Evolutionary conservation across 2,797 vertebrate species (phyloP).

Genomic region (Halcyon leucocephala): DNA sequence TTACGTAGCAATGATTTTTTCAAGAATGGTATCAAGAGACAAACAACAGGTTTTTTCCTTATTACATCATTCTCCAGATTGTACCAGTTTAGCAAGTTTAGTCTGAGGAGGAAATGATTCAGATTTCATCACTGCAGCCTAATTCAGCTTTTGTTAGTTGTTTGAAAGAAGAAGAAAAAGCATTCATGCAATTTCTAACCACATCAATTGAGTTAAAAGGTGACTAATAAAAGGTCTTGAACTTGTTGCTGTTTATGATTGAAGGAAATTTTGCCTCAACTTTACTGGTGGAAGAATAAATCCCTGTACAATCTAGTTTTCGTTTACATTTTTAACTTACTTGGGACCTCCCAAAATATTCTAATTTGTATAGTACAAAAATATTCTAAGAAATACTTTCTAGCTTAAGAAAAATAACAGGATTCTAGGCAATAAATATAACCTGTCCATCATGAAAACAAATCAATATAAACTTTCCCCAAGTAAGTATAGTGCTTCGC

Average conservation of each 20-base stretch:
- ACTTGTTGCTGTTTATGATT: conserved; percentile 29
- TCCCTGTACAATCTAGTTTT: neutral
- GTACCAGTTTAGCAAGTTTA: conserved; percentile 58
- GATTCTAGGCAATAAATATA: neutral
- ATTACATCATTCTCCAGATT: conserved; percentile 70
- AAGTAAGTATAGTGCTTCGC: neutral
- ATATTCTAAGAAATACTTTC: neutral
- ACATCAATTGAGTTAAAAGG: conserved; percentile 67
- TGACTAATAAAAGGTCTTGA: conserved; percentile 62
- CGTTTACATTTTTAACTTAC: neutral
- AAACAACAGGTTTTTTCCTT: conserved; percentile 61
- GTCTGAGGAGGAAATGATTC: conserved; percentile 69
- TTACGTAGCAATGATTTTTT: conserved; percentile 50
- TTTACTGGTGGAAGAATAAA: conserved; percentile 1
- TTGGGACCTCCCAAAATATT: neutral
- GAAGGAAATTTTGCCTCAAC: conserved; percentile 25
- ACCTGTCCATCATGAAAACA: neutral
- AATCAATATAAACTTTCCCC: neutral
- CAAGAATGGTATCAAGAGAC: conserved; percentile 42
- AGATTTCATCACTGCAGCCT: conserved; percentile 65
- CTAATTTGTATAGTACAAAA: neutral
- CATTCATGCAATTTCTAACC: conserved; percentile 59
- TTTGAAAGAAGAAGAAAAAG: conserved; percentile 57
- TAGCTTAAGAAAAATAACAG: neutral
- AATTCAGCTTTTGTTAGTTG: conserved; percentile 69